These are phyloP conservation scores for Bombus waltoni DNA, from an alignment of 1,140 invertebrate species.

Conservation along the genomic window DNA sequence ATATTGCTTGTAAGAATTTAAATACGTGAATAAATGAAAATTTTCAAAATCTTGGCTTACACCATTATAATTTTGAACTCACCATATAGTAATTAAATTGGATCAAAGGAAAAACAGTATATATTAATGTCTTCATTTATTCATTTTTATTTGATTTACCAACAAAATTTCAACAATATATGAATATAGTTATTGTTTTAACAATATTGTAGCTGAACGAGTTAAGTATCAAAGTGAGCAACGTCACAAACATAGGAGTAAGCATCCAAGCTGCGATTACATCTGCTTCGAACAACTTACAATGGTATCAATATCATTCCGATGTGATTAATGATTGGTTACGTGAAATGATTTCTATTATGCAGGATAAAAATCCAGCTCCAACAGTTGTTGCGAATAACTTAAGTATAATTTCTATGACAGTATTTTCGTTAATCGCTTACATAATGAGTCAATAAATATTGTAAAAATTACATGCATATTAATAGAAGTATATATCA, in stretches of 20 bases:
- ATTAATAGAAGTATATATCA: neutral
- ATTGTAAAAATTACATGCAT: neutral
- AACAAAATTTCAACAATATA: neutral
- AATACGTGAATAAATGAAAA: too few relatives aligned
- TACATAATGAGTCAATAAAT: neutral
- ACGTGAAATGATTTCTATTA: rapidly evolving
- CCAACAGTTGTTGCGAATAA: neutral
- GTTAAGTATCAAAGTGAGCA: neutral
- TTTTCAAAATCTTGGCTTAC: too few relatives aligned
- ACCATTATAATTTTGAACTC: too few relatives aligned
- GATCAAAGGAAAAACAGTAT: too few relatives aligned
- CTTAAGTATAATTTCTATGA: neutral
- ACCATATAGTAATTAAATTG: too few relatives aligned
- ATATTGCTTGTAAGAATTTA: too few relatives aligned
- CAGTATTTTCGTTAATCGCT: constrained; percentile 5
- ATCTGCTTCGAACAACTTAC: neutral
- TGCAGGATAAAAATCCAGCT: too few relatives aligned
- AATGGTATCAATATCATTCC: neutral
- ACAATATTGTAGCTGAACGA: constrained; percentile 35
- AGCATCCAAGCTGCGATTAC: neutral
- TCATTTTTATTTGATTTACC: neutral
- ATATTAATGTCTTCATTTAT: neutral
- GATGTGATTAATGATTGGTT: neutral
- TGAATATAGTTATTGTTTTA: neutral
- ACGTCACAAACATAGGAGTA: neutral